phyloP scores from a whole-genome alignment of 2,113 vertebrate species.

The Lepidothrix coronata region DNA sequence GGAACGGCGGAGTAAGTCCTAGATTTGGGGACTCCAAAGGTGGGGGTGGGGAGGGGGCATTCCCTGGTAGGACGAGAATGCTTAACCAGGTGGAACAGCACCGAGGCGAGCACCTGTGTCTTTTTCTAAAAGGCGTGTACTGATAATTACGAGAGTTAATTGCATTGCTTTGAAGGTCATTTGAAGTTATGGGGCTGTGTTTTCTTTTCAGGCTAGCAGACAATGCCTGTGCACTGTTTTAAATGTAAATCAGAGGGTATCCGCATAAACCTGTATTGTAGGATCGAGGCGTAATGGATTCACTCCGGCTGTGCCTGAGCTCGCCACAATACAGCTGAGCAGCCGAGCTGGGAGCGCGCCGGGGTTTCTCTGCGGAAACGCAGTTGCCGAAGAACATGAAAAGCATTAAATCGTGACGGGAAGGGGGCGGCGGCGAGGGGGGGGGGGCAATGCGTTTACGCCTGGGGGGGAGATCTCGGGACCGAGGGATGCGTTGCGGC shows the following conservation, averaged over 20 bases:
- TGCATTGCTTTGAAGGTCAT: constrained; percentile 75
- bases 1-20: not conserved
- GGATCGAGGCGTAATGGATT: constrained; percentile 72
- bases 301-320: constrained; percentile 67
- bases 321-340: constrained; percentile 71
- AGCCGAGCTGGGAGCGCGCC: constrained; percentile 67
- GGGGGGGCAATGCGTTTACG: constrained; percentile 17
- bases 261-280: constrained; percentile 70
- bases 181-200: constrained; percentile 66
- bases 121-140: constrained; percentile 54
- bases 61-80: constrained; percentile 35
- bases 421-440: constrained; percentile 36
- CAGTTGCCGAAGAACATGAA: constrained; percentile 70
- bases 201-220: constrained; percentile 56
- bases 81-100: constrained; percentile 63
- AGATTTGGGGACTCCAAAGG: constrained; percentile 3
- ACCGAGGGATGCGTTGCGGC: not conserved
- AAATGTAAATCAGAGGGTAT: constrained; percentile 77
- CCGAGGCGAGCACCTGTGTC: constrained; percentile 70
- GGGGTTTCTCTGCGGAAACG: constrained; percentile 73
- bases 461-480: not conserved
- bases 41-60: not conserved
- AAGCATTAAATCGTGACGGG: constrained; percentile 69
- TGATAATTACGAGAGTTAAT: constrained; percentile 74
- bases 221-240: constrained; percentile 63